Evolutionary conservation across 2,888 invertebrate species (phyloP).

Genomic region (Fragum sueziense): DNA sequence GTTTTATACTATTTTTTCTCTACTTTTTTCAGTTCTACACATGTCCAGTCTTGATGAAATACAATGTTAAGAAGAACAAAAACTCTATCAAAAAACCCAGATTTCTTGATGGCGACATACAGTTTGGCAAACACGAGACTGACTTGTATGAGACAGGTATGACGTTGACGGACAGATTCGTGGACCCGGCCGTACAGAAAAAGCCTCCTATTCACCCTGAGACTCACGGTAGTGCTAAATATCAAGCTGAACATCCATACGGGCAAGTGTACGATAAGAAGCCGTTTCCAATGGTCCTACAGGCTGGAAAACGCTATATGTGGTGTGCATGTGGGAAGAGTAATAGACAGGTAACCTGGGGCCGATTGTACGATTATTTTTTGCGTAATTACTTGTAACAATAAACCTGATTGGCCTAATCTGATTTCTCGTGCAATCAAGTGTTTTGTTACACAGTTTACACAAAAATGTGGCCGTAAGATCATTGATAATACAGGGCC

Average conservation of each 20-base stretch:
- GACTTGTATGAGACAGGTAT: conserved; percentile 22
- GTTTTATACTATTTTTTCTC: not conserved
- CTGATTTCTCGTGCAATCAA: too few species aligned
- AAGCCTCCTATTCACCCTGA: conserved; percentile 65
- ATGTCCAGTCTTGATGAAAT: not conserved
- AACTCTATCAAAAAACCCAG: not conserved
- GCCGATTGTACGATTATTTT: too few species aligned
- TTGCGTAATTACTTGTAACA: too few species aligned
- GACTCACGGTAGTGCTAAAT: conserved; percentile 60
- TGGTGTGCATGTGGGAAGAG: conserved; percentile 99
- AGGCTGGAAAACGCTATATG: conserved; percentile 89
- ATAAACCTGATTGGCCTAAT: too few species aligned
- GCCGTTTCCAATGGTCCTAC: conserved; percentile 90
- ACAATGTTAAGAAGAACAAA: not conserved
- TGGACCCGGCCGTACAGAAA: conserved; percentile 26
- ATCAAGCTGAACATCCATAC: conserved; percentile 82
- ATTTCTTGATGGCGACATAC: not conserved
- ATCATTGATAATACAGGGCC: too few species aligned
- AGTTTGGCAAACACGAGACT: conserved; percentile 3
- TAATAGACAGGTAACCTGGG: conserved; percentile 90
- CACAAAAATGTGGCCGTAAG: too few species aligned
- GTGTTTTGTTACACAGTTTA: too few species aligned
- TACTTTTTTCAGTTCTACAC: conserved; percentile 7
- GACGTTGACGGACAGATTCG: conserved; percentile 4
- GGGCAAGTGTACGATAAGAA: conserved; percentile 94